These are phyloP conservation scores for Amniataba percoides DNA, from an alignment of 2,797 vertebrate genomes.

Conservation along the genomic window DNA sequence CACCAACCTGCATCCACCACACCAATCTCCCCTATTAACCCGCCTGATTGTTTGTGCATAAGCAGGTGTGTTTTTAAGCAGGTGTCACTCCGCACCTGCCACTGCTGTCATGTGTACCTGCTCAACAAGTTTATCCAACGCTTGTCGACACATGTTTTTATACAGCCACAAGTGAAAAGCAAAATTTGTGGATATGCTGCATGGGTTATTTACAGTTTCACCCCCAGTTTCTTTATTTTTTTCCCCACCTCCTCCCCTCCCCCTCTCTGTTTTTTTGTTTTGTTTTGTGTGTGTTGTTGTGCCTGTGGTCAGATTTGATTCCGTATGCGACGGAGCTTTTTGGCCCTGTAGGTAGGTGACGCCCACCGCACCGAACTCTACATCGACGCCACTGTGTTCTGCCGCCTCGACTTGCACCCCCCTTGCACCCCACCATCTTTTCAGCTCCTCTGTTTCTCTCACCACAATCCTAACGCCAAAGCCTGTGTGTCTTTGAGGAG, in stretches of 20 bases:
- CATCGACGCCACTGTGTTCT: constrained; percentile 48
- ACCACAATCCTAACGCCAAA: constrained; percentile 40
- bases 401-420: constrained; percentile 53
- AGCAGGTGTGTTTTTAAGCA: constrained; percentile 4
- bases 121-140: constrained; percentile 6
- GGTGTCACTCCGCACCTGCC: neutral
- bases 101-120: neutral
- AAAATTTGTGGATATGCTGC: constrained; percentile 64
- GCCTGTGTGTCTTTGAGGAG: constrained; percentile 31
- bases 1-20: constrained; percentile 39
- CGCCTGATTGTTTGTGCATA: constrained; percentile 31
- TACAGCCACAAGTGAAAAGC: constrained; percentile 11
- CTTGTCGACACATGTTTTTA: neutral
- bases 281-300: constrained; percentile 64
- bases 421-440: constrained; percentile 51
- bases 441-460: constrained; percentile 12
- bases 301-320: constrained; percentile 92
- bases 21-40: constrained; percentile 48
- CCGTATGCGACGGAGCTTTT: constrained; percentile 92
- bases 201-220: constrained; percentile 83
- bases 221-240: constrained; percentile 80
- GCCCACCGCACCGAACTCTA: constrained; percentile 52
- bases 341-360: constrained; percentile 93
- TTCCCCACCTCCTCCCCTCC: constrained; percentile 26
- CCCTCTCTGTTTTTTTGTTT: constrained; percentile 44